Evolutionary conservation across 2,113 vertebrate species (phyloP).

Genomic region (Leucopsar rothschildi): DNA sequence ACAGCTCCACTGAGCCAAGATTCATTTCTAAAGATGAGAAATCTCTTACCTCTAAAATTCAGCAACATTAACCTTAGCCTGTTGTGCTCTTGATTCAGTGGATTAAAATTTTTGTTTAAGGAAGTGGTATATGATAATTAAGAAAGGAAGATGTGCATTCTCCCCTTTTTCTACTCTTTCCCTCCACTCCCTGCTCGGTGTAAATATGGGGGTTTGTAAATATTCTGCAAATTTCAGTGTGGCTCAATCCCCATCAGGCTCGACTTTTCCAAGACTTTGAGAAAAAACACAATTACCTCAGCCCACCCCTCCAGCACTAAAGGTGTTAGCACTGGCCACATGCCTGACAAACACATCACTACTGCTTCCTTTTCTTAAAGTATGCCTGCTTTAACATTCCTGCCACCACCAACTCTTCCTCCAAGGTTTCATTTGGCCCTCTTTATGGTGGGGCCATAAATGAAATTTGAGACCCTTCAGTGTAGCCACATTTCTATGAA

Average conservation of each 20-base stretch:
- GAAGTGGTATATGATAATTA: not conserved
- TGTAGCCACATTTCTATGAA: not conserved
- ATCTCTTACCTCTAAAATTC: not conserved
- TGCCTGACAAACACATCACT: not conserved
- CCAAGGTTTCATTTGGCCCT: not conserved
- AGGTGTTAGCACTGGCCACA: not conserved
- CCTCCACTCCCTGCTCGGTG: not conserved
- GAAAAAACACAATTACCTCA: not conserved
- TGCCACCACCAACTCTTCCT: rapidly evolving
- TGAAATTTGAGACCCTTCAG: not conserved
- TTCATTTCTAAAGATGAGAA: not conserved
- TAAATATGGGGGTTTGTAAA: not conserved
- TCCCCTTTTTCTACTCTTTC: not conserved
- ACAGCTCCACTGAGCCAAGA: not conserved
- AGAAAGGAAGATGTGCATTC: not conserved
- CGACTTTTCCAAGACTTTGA: not conserved
- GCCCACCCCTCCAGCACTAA: not conserved
- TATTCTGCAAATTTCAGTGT: not conserved
- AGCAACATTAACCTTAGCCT: not conserved
- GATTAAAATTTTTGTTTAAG: not conserved
- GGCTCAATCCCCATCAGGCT: not conserved
- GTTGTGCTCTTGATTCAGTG: not conserved
- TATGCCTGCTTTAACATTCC: not conserved
- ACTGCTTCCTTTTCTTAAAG: not conserved
- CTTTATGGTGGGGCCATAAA: not conserved